Evolutionary conservation across 2,113 vertebrate species (phyloP).

Genomic region (Microtus ochrogaster): DNA sequence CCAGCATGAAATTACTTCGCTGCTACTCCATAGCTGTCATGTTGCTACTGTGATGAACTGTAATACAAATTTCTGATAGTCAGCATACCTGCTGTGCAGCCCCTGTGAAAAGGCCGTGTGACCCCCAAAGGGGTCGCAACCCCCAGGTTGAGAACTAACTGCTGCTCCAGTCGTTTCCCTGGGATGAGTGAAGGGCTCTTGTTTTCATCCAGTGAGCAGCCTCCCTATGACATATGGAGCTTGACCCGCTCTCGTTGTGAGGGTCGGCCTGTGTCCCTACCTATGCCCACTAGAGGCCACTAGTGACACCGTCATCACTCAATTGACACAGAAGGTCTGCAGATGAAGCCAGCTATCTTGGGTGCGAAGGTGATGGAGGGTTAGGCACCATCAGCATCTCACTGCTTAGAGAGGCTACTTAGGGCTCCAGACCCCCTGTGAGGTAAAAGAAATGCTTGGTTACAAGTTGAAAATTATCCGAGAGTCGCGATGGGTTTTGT

Average conservation of each 20-base stretch:
- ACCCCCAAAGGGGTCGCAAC: too few species aligned
- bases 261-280: rapidly evolving
- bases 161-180: neutral
- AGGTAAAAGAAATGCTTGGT: neutral
- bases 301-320: neutral
- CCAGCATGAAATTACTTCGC: neutral
- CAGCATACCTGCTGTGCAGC: too few species aligned
- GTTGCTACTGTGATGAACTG: neutral
- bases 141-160: too few species aligned
- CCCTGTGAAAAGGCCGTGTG: too few species aligned
- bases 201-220: neutral
- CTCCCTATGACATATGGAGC: rapidly evolving
- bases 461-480: neutral
- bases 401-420: neutral
- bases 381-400: neutral
- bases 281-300: neutral
- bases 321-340: neutral
- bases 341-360: neutral
- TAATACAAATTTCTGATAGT: too few species aligned
- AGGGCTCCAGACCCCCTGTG: neutral
- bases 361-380: rapidly evolving
- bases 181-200: neutral
- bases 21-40: neutral
- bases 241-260: rapidly evolving
- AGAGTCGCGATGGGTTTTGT: neutral